phyloP scores from a whole-genome alignment of 2,888 invertebrate genomes.

The Drosophila fulvimacula region DNA sequence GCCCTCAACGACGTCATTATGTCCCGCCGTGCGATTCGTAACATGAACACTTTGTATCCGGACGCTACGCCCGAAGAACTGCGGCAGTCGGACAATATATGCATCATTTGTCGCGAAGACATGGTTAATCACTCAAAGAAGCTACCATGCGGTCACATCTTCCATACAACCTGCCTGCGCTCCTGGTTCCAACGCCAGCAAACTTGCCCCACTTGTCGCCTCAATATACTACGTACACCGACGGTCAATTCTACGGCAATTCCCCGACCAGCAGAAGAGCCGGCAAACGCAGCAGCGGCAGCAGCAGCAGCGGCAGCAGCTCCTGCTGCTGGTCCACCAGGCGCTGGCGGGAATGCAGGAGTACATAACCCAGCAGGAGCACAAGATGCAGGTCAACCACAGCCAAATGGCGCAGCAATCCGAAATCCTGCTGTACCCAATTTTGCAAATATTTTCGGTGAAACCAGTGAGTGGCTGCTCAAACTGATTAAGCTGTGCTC shows the following conservation, averaged over 20 bases:
- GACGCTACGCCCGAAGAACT: conserved; percentile 97
- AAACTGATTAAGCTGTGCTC: not conserved
- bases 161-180: conserved; percentile 98
- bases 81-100: conserved; percentile 97
- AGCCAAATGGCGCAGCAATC: conserved; percentile 34
- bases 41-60: conserved; percentile 99
- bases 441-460: conserved; percentile 58
- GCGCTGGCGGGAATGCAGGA: conserved; percentile 28
- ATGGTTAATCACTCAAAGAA: conserved; percentile 94
- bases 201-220: conserved; percentile 99
- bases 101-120: conserved; percentile 96
- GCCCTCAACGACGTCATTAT: conserved; percentile 98
- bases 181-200: conserved; percentile 99
- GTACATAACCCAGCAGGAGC: conserved; percentile 26
- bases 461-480: conserved; percentile 51
- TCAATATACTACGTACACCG: conserved; percentile 90
- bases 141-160: conserved; percentile 99
- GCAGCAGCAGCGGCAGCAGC: conserved; percentile 4
- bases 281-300: conserved; percentile 39
- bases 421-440: conserved; percentile 37
- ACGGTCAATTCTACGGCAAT: conserved; percentile 74
- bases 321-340: conserved; percentile 43
- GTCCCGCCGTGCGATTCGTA: conserved; percentile 97
- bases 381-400: conserved; percentile 18
- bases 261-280: conserved; percentile 65